These are phyloP conservation scores for Rhinella marina DNA, from an alignment of 2,797 vertebrate species.

Conservation along the genomic window DNA sequence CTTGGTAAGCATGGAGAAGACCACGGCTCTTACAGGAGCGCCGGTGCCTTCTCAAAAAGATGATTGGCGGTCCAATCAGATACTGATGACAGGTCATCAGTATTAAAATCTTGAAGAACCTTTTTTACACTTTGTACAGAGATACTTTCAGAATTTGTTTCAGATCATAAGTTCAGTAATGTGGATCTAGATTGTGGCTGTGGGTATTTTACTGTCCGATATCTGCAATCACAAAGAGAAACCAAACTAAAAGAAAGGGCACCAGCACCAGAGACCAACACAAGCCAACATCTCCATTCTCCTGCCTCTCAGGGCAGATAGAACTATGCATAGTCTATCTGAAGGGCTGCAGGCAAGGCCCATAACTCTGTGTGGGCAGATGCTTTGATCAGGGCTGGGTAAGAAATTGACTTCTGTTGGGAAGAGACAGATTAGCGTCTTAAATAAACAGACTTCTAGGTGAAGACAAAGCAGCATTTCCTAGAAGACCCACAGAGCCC, in stretches of 20 bases:
- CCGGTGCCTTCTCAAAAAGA: too few species aligned
- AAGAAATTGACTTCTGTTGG: background rate
- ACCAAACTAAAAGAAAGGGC: background rate
- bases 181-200: too few species aligned
- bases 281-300: background rate
- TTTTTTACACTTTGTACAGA: too few species aligned
- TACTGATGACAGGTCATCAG: too few species aligned
- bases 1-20: too few species aligned
- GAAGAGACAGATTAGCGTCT: background rate
- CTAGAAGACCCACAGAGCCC: background rate
- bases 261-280: background rate
- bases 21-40: too few species aligned
- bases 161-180: too few species aligned
- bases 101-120: too few species aligned
- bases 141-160: too few species aligned
- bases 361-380: background rate
- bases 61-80: too few species aligned
- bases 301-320: background rate
- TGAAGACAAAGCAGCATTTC: background rate
- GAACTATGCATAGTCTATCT: background rate
- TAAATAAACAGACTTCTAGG: background rate
- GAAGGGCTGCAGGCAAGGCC: background rate
- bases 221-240: too few species aligned
- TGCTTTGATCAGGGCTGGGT: slow-evolving; percentile 1
- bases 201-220: too few species aligned